Evolutionary conservation across 2,888 invertebrate species (phyloP).

Genomic region (Pachycephus smyrnensis): DNA sequence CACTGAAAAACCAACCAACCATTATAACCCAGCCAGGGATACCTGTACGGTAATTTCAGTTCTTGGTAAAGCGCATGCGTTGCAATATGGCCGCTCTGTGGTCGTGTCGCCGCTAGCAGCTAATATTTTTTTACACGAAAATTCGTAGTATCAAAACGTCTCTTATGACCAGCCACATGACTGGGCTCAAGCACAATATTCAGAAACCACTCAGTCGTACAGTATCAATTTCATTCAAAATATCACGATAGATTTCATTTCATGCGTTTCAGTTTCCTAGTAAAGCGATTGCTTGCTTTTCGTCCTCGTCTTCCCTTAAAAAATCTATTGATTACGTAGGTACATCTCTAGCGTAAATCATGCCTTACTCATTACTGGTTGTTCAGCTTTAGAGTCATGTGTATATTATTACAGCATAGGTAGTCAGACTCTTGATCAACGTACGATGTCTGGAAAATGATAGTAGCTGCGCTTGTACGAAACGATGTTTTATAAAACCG

Average conservation of each 20-base stretch:
- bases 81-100: constrained; percentile 39
- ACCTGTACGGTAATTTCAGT: constrained; percentile 39
- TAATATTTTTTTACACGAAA: constrained; percentile 48
- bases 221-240: neutral
- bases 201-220: neutral
- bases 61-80: constrained; percentile 40
- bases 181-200: neutral
- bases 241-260: neutral
- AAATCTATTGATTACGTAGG: neutral
- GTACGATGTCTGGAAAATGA: neutral
- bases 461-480: neutral
- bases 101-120: constrained; percentile 38
- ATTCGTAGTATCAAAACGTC: constrained; percentile 36
- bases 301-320: neutral
- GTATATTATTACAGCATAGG: neutral
- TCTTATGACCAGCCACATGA: neutral
- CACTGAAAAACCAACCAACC: neutral
- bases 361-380: neutral
- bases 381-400: neutral
- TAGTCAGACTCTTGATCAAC: no score
- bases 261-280: neutral
- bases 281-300: no score
- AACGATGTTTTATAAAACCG: neutral
- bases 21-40: neutral
- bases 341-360: neutral